Base-by-base conservation (phyloP, 2,888 invertebrate genomes). In the Agrotis ipsilon region DNA sequence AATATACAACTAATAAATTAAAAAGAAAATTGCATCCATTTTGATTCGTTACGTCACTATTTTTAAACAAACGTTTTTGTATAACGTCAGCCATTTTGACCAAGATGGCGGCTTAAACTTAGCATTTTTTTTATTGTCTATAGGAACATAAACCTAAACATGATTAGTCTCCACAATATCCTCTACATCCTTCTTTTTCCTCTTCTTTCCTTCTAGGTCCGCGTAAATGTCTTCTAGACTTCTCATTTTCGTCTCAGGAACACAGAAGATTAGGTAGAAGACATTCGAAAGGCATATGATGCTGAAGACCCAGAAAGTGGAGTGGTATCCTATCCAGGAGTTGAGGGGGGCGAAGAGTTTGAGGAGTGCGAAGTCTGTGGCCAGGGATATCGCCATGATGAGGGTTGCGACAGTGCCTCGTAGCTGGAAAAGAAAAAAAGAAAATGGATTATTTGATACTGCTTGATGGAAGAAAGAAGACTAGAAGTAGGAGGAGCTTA, bases 211-310 rank as follows among this genome's bases (percentile, higher is more conserved):
- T 82, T 97, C 97, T 88, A 98, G 96, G 86, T 98, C 97, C 51
- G 97, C 97, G 90, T 98, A 98, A 87, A 99, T 99, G 82, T 99
- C 99, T 92, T 99, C 98, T 68, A 99, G 96, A 60, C 97, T 98
- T 89, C 98, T 97, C 83, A 98, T 99, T 89, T 98, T 98, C 0
- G 99, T 99, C 94, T 99, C 99, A 3, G 99, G 99, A n/a, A 99
- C 98, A 89, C 96, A 98, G 85, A 97, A 94, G 79, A 98, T 97
- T 0, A 98, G 97, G 93, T 99, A 99, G 86, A 98, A 96, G n/a
- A 98, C 95, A 68, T 98, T 98, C 1, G 97, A 74, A 0, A 98
- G 89, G 87, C 98, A 98, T 76, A 98, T 97, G 5, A 95, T 82
- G 13, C 98, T 98, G 93, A 99, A 99, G 57, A 98, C 87, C 97